These are phyloP conservation scores for Plutomurus gul DNA, from an alignment of 1,140 invertebrate genomes.

Conservation along the genomic window DNA sequence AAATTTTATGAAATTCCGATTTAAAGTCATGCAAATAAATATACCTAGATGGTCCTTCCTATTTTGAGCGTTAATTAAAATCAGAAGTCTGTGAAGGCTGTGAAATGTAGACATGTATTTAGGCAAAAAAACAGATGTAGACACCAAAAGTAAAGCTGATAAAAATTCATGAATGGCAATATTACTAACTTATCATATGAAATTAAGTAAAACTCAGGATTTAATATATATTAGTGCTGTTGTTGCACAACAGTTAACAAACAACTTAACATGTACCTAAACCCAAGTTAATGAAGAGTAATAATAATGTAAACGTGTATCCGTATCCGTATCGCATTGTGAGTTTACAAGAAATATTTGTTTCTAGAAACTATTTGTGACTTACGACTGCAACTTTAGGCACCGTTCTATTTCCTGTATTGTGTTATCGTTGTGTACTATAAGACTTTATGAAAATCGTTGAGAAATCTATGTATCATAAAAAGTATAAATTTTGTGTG, in stretches of 20 bases:
- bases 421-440: constrained; percentile 15
- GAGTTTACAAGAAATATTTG: background rate
- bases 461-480: background rate
- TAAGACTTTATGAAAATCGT: constrained; percentile 14
- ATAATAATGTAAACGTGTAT: background rate
- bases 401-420: background rate
- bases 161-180: background rate
- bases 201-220: background rate
- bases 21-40: too few relatives aligned
- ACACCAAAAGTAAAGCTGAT: too few relatives aligned
- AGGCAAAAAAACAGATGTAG: too few relatives aligned
- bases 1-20: too few relatives aligned
- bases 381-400: too few relatives aligned
- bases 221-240: background rate
- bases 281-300: background rate
- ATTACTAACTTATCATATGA: background rate
- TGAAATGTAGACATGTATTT: too few relatives aligned
- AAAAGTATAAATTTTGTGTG: too few relatives aligned
- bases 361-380: background rate
- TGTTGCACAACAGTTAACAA: background rate
- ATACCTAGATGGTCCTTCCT: too few relatives aligned
- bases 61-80: too few relatives aligned
- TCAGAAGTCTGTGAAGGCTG: too few relatives aligned
- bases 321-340: background rate
- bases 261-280: constrained; percentile 17